Conservation (phyloP, 2,888 invertebrate species). For the Microdon myrmicae region DNA sequence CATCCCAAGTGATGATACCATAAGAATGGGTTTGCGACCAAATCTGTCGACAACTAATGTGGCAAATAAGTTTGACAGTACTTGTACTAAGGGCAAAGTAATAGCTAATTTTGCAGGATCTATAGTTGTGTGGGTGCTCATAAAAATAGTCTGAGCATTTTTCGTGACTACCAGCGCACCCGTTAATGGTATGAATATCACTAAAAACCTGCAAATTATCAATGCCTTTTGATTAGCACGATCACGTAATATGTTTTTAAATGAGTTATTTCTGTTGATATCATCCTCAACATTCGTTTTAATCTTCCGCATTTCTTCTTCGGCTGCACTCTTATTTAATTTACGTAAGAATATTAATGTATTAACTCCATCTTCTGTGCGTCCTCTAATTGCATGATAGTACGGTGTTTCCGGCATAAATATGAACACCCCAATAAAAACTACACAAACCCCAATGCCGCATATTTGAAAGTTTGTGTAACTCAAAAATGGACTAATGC, state of each 20-base stretch:
- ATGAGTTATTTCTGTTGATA: slow-evolving; percentile 63
- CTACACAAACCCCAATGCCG: slow-evolving; percentile 72
- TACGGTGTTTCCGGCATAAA: slow-evolving; percentile 87
- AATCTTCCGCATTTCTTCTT: slow-evolving; percentile 73
- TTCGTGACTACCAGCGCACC: slow-evolving; percentile 85
- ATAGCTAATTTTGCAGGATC: slow-evolving; percentile 76
- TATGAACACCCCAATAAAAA: slow-evolving; percentile 73
- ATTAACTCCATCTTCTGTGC: slow-evolving; percentile 70
- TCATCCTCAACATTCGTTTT: slow-evolving; percentile 69
- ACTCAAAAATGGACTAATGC: slow-evolving; percentile 76
- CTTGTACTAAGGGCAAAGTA: slow-evolving; percentile 77
- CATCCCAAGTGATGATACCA: slow-evolving; percentile 77
- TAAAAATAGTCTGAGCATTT: slow-evolving; percentile 79
- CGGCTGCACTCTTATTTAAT: slow-evolving; percentile 70
- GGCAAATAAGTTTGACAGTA: slow-evolving; percentile 76
- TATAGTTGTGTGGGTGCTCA: slow-evolving; percentile 72
- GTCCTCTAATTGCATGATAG: slow-evolving; percentile 72
- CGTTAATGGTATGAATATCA: slow-evolving; percentile 84
- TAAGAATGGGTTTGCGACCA: slow-evolving; percentile 78
- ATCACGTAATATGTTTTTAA: slow-evolving; percentile 72
- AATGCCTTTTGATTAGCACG: slow-evolving; percentile 81
- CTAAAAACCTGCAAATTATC: slow-evolving; percentile 77
- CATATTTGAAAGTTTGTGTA: slow-evolving; percentile 75
- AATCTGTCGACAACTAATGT: slow-evolving; percentile 82
- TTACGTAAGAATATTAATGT: slow-evolving; percentile 76